Conservation (phyloP, 2,797 vertebrate genomes). For the Geotria australis region DNA sequence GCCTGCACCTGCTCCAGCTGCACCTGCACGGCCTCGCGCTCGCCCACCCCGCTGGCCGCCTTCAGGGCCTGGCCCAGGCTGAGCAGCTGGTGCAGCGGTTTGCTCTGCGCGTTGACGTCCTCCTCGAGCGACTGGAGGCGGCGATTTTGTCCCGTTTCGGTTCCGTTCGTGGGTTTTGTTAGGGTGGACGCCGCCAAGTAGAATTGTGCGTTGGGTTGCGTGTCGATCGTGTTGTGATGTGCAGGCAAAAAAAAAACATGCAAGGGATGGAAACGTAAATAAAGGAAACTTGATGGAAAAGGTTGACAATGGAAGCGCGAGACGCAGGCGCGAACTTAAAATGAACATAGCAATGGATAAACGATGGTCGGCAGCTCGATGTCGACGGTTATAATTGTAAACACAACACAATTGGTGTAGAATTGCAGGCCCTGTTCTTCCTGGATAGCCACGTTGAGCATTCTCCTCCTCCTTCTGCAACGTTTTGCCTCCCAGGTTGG, state of each 20-base stretch:
- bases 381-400: too few relatives aligned
- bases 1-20: constrained; percentile 29
- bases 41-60: constrained; percentile 35
- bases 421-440: too few relatives aligned
- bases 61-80: constrained; percentile 35
- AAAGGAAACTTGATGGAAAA: neutral
- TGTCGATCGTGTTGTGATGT: too few relatives aligned
- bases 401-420: too few relatives aligned
- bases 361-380: too few relatives aligned
- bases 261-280: constrained; percentile 7
- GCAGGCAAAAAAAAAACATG: constrained; percentile 3
- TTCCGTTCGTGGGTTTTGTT: too few relatives aligned
- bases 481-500: too few relatives aligned
- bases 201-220: too few relatives aligned
- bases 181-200: too few relatives aligned
- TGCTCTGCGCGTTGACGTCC: constrained; percentile 22
- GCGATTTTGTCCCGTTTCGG: too few relatives aligned
- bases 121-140: constrained; percentile 46
- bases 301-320: neutral
- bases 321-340: neutral
- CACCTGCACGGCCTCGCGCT: constrained; percentile 37
- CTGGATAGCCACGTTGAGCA: too few relatives aligned
- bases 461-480: too few relatives aligned
- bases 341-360: neutral
- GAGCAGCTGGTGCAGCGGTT: constrained; percentile 28